Evolutionary conservation across 2,113 vertebrate species (phyloP).

Genomic region (Ceuthmochares aereus): DNA sequence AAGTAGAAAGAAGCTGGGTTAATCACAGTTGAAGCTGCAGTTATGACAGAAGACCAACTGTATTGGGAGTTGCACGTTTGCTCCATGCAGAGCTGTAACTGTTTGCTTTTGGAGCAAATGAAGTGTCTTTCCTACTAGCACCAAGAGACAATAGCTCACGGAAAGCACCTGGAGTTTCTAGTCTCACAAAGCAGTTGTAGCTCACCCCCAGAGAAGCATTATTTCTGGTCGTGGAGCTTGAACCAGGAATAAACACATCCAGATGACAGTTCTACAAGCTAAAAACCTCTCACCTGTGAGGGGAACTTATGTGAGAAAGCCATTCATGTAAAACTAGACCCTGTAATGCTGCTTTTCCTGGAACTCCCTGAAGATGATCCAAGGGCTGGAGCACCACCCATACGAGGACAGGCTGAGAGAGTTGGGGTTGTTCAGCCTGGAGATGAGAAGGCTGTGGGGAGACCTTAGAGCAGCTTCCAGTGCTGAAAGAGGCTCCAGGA

Average conservation of each 20-base stretch:
- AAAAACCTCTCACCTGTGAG: not conserved
- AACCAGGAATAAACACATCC: slow-evolving; percentile 42
- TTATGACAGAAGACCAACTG: not conserved
- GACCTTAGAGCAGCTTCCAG: no score
- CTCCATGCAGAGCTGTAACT: not conserved
- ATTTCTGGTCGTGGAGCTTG: not conserved
- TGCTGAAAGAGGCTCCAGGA: no score
- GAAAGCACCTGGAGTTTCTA: not conserved
- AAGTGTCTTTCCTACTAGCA: not conserved
- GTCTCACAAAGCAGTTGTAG: not conserved
- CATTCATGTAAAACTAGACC: not conserved
- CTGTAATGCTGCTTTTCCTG: not conserved
- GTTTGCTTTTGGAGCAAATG: not conserved
- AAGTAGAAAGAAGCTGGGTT: slow-evolving; percentile 4
- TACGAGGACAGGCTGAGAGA: no score
- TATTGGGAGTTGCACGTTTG: not conserved
- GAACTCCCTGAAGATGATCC: not conserved
- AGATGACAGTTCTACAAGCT: not conserved
- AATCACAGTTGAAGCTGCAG: not conserved
- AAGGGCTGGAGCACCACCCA: no score
- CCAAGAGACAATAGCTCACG: not conserved
- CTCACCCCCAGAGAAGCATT: not conserved
- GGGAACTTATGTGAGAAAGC: not conserved
- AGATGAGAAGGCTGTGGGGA: no score
- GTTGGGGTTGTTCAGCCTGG: no score